Evolutionary conservation across 53 echinoderm and acorn worm species (phyloP).

Genomic region (Hippasteria phrygiana): DNA sequence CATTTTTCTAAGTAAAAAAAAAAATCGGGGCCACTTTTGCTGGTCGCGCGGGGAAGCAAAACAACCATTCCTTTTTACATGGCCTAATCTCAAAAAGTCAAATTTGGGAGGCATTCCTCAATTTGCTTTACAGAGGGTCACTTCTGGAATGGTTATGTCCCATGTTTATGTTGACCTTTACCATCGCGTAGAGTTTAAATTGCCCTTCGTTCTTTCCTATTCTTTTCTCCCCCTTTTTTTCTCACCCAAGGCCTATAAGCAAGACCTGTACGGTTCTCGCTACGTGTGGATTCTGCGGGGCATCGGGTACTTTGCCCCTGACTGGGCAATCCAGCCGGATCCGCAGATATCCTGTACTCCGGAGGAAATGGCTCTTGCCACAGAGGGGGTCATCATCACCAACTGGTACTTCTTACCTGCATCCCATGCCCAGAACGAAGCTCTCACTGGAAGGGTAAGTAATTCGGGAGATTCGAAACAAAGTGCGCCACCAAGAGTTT

Average conservation of each 20-base stretch:
- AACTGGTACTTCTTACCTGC: constrained; percentile 71
- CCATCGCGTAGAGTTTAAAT: too few relatives aligned
- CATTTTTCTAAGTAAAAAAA: too few relatives aligned
- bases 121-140: too few relatives aligned
- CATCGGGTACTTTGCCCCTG: constrained; percentile 66
- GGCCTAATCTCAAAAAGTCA: too few relatives aligned
- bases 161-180: too few relatives aligned
- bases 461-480: not conserved
- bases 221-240: not conserved
- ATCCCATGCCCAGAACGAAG: constrained; percentile 3
- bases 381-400: constrained; percentile 67
- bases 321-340: constrained; percentile 61
- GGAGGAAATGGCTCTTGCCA: constrained; percentile 56
- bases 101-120: too few relatives aligned
- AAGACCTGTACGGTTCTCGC: constrained; percentile 73
- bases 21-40: too few relatives aligned
- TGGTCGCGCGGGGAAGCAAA: too few relatives aligned
- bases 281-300: constrained; percentile 85
- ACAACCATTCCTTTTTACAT: too few relatives aligned
- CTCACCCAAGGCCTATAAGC: constrained; percentile 70
- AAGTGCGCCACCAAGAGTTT: too few relatives aligned
- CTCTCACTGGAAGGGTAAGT: constrained; percentile 67
- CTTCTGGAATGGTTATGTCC: too few relatives aligned
- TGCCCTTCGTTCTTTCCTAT: too few relatives aligned
- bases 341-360: constrained; percentile 55